Percentiles rank a stretch among this genome's conserved stretches.
Evolutionary conservation across 2,888 invertebrate species (phyloP).

Genomic region (Fissipunctia ypsillon): DNA sequence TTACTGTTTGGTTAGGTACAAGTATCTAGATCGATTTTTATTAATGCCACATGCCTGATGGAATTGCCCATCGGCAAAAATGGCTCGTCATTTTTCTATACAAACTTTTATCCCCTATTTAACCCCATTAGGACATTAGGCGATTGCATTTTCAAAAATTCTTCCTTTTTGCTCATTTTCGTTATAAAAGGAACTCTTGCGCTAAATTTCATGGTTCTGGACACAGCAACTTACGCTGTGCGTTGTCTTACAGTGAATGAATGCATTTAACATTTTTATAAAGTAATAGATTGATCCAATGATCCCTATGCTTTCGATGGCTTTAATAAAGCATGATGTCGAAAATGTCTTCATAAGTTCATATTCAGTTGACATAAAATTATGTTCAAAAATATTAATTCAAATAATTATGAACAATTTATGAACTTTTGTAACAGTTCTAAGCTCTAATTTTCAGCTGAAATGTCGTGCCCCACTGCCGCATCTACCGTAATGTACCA

Average conservation of each 20-base stretch:
- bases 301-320: background rate
- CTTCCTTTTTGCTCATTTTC: no score
- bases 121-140: background rate
- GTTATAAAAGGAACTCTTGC: background rate
- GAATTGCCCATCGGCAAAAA: background rate
- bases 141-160: no score
- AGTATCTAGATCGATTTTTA: background rate
- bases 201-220: background rate
- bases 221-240: no score
- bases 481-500: no score
- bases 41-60: background rate
- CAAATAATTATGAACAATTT: no score
- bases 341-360: background rate
- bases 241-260: no score
- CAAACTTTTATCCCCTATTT: background rate
- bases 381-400: background rate
- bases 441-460: no score
- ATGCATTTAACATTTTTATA: background rate
- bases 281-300: background rate
- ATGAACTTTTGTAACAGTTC: no score
- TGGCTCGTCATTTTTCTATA: background rate
- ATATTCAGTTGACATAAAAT: background rate
- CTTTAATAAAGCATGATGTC: background rate
- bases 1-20: background rate
- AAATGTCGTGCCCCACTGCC: no score